These are phyloP conservation scores for Burhinus bistriatus DNA, from an alignment of 2,113 vertebrate genomes.

Conservation along the genomic window DNA sequence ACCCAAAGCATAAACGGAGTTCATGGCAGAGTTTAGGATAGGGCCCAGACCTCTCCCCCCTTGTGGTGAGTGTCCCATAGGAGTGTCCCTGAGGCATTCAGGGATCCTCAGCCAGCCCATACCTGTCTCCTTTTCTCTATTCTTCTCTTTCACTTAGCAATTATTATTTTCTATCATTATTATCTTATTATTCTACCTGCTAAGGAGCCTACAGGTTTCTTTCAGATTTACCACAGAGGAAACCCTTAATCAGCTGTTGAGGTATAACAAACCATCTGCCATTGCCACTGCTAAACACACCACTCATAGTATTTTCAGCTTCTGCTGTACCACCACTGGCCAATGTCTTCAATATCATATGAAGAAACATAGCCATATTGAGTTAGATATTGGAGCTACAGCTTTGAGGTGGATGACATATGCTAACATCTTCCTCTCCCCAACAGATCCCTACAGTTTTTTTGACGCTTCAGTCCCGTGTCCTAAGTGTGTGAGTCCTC, in stretches of 20 bases:
- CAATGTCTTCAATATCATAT: not conserved
- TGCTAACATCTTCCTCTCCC: not conserved
- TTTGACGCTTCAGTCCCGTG: not conserved
- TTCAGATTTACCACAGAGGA: not conserved
- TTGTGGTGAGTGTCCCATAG: not conserved
- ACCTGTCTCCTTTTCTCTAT: not conserved
- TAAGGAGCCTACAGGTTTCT: not conserved
- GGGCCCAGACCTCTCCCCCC: not conserved
- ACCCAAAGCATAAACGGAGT: not conserved
- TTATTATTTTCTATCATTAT: not conserved
- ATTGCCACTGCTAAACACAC: not conserved
- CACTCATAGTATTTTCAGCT: not conserved
- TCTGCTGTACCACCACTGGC: not conserved
- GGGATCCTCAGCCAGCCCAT: not conserved
- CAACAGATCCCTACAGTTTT: not conserved
- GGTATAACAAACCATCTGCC: not conserved
- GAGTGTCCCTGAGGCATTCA: not conserved
- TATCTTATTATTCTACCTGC: not conserved
- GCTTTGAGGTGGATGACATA: not conserved
- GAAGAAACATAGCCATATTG: not conserved
- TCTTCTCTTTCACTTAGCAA: not conserved
- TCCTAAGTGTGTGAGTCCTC: not conserved
- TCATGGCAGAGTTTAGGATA: not conserved
- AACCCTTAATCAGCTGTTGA: not conserved
- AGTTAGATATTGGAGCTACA: not conserved